phyloP scores from a whole-genome alignment of 2,888 invertebrate species.

The Petrolisthes cinctipes region DNA sequence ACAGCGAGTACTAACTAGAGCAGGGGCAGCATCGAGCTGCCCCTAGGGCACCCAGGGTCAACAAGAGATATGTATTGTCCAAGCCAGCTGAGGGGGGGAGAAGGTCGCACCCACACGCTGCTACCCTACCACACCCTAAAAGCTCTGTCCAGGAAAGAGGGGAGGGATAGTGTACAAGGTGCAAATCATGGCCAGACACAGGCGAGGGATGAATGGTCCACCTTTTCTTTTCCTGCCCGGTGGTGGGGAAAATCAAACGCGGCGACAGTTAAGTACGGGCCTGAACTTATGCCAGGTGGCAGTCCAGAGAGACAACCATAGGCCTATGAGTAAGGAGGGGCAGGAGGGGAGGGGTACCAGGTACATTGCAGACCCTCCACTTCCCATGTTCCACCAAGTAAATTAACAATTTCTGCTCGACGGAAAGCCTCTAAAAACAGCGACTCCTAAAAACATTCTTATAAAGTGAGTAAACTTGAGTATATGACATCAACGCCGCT shows the following conservation, averaged over 20 bases:
- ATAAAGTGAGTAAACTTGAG: slow-evolving; percentile 14
- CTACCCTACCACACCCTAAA: slow-evolving; percentile 7
- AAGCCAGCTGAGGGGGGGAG: not conserved
- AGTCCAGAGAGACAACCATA: not conserved
- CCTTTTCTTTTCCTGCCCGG: not conserved
- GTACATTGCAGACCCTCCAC: slow-evolving; percentile 1
- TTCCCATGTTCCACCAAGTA: not conserved
- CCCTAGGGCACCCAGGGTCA: not conserved
- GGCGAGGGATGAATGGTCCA: not conserved
- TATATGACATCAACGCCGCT: not conserved
- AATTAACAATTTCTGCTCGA: slow-evolving; percentile 7
- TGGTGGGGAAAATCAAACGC: not conserved
- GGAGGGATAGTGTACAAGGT: not conserved
- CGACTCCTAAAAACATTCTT: slow-evolving; percentile 9
- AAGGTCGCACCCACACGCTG: not conserved
- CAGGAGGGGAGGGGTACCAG: slow-evolving; percentile 7
- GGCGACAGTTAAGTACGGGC: not conserved
- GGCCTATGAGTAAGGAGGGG: not conserved
- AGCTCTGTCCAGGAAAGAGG: not conserved
- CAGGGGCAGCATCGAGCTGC: not conserved
- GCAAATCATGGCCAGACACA: not conserved
- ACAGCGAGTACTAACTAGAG: slow-evolving; percentile 64
- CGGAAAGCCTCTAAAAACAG: slow-evolving; percentile 8
- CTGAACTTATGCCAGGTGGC: no score
- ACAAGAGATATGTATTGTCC: slow-evolving; percentile 18